Base-by-base conservation (phyloP, 2,888 invertebrate genomes). In the Amphipyra berbera region DNA sequence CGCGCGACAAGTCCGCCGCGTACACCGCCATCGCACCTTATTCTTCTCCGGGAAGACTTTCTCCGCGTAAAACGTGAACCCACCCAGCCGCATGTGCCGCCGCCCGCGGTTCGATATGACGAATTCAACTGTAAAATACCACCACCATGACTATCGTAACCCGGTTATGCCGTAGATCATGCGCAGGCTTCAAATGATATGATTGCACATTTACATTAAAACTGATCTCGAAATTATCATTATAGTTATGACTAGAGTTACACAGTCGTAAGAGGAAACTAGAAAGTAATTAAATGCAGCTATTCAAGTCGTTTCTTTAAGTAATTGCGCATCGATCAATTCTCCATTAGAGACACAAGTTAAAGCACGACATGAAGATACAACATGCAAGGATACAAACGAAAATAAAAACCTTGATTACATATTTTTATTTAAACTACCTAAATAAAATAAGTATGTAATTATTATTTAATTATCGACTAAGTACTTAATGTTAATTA, bases 11-110 rank as follows among this genome's bases (percentile, higher is more conserved):
- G 95, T 95, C 50, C 95, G 91, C 69, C 95, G 86, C 69, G 95
- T 95, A 80, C 95, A 95, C 37, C 95, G 90, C 95, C 95, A 95
- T 54, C 95, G 91, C 84, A 95, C 95, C 84, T 95, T 95, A 74
- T 85, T 94, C 86, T 95, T 95, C 86, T 95, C 93, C 1, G 94
- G 95, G 69, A 95, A 95, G 68, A 93, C 95, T 83, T 95, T 95
- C 87, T 95, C 95, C 55, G 95, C 95, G 73, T 95, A 95, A 87
- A 95, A 95, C 41, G 95, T 92, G 80, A 95, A 95, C 57, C 95
- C 95, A 63, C 89, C 90, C 65, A 95, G 90, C 68, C 94, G 92
- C 95, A 95, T 94, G 76, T 95, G 95, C 69, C 95, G 88, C 67
- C 95, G 88, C 38, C 95, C 95, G 38, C 95, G 93, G 79, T 95